Evolutionary conservation across 2,888 invertebrate species (phyloP).

Genomic region (Dynastes maya): DNA sequence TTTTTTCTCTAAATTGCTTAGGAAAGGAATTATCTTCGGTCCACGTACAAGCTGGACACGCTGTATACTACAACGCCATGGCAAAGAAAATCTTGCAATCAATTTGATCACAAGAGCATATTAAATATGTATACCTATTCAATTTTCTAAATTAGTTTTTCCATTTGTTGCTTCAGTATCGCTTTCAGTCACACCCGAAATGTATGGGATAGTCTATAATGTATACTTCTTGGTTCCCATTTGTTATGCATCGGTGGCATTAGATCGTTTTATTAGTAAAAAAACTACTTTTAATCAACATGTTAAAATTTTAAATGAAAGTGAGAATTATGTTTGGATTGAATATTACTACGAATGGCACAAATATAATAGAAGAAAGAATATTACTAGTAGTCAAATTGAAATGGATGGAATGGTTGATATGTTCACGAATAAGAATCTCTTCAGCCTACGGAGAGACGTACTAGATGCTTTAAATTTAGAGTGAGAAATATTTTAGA

Average conservation of each 20-base stretch:
- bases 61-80: too few species aligned
- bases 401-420: neutral
- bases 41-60: too few species aligned
- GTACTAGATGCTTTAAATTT: too few species aligned
- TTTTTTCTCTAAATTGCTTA: too few species aligned
- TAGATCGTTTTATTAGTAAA: slow-evolving; percentile 2
- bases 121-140: too few species aligned
- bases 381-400: neutral
- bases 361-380: neutral
- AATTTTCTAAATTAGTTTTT: too few species aligned
- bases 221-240: neutral
- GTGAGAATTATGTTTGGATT: slow-evolving; percentile 11
- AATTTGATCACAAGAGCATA: too few species aligned
- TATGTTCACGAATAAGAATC: neutral
- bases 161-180: too few species aligned
- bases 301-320: slow-evolving; percentile 4
- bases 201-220: neutral
- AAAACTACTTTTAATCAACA: slow-evolving; percentile 11
- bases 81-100: too few species aligned
- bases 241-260: slow-evolving; percentile 1
- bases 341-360: slow-evolving; percentile 36
- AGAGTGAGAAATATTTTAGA: too few species aligned
- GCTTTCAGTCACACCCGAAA: neutral
- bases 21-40: too few species aligned
- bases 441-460: neutral